Conservation (phyloP, 1,140 invertebrate species). For the Pogonognathellus flavescens region DNA sequence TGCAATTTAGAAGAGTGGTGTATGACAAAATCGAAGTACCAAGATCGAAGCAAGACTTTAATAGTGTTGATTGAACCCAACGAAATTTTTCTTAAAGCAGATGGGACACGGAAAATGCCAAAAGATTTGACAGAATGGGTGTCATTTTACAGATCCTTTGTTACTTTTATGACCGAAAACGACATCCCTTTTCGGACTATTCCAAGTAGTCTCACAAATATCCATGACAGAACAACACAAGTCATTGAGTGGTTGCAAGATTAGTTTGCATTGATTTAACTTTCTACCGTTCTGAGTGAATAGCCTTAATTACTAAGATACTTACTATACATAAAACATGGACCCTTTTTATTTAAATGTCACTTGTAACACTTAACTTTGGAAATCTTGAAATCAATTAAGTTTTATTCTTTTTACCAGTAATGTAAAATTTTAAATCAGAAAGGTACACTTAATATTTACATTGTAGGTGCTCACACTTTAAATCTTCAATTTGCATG, state of each 20-base stretch:
- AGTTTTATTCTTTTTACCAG: too few species aligned
- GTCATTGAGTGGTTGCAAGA: constrained; percentile 10
- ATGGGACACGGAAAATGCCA: constrained; percentile 38
- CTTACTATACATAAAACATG: too few species aligned
- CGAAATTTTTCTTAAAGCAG: background rate
- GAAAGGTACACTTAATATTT: too few species aligned
- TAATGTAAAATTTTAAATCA: too few species aligned
- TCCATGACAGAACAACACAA: background rate
- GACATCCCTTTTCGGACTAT: background rate
- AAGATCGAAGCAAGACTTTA: background rate
- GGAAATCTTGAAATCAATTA: too few species aligned
- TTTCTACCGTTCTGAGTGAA: too few species aligned
- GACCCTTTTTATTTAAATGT: too few species aligned
- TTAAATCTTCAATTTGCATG: too few species aligned
- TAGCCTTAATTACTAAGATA: too few species aligned
- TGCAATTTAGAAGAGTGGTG: background rate
- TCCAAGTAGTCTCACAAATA: background rate
- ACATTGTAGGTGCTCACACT: too few species aligned
- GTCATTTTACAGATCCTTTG: background rate
- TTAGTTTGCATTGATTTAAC: too few species aligned
- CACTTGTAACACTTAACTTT: too few species aligned
- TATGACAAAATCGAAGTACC: background rate
- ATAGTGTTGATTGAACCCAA: constrained; percentile 22
- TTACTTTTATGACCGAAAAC: background rate
- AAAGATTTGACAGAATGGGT: background rate